These are phyloP conservation scores for Formica selysi DNA, from an alignment of 1,140 invertebrate genomes.

Conservation along the genomic window DNA sequence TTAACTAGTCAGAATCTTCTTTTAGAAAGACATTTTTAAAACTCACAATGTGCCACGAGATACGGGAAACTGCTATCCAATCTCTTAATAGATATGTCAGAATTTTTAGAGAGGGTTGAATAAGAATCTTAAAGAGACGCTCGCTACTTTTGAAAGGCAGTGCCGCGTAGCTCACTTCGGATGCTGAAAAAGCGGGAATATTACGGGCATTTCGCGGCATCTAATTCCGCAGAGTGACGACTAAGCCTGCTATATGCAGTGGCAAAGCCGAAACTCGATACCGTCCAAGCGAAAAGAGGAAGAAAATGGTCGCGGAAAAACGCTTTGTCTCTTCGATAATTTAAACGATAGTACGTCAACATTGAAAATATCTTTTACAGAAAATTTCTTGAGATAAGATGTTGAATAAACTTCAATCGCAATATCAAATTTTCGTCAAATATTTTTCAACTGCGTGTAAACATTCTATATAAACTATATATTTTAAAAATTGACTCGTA, in stretches of 20 bases:
- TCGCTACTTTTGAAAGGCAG: constrained; percentile 58
- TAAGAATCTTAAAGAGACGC: constrained; percentile 57
- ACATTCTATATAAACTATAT: background rate
- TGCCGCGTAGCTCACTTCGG: constrained; percentile 42
- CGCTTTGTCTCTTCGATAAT: constrained; percentile 74
- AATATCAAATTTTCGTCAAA: background rate
- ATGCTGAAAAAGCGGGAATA: constrained; percentile 48
- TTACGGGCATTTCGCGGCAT: constrained; percentile 73
- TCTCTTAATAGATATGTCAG: constrained; percentile 43
- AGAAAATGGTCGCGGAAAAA: constrained; percentile 71
- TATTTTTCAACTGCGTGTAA: background rate
- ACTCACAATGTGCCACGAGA: background rate
- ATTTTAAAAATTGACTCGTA: background rate
- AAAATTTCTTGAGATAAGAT: background rate
- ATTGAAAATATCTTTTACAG: constrained; percentile 46
- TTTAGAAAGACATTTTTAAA: constrained; percentile 17
- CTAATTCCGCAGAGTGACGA: constrained; percentile 83
- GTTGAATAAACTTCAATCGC: constrained; percentile 9
- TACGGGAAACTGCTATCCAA: constrained; percentile 36
- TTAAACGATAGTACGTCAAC: constrained; percentile 58
- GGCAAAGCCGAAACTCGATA: constrained; percentile 81
- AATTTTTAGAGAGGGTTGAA: constrained; percentile 46
- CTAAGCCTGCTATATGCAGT: constrained; percentile 83
- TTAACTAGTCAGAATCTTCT: constrained; percentile 25
- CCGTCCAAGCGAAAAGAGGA: constrained; percentile 60